These are phyloP conservation scores for Euphydryas editha DNA, from an alignment of 2,888 invertebrate species.

Conservation along the genomic window DNA sequence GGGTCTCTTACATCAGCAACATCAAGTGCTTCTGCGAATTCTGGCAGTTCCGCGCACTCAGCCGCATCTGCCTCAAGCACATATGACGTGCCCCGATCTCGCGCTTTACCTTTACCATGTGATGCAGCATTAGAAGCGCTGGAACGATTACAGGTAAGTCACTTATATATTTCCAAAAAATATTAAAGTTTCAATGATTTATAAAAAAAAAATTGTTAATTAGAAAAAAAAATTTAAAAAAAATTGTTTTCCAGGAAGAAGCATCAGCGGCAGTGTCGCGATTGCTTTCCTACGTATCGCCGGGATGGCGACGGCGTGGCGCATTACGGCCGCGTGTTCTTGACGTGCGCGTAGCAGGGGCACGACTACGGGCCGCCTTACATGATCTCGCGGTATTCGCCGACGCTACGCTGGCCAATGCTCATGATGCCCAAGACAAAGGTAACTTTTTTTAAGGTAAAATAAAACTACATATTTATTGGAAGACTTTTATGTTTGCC, in stretches of 20 bases:
- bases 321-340: slow-evolving; percentile 90
- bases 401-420: slow-evolving; percentile 94
- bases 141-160: slow-evolving; percentile 82
- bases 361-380: slow-evolving; percentile 89
- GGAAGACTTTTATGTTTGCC: not conserved
- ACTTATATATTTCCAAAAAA: not conserved
- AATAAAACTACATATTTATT: no score
- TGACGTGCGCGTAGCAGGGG: slow-evolving; percentile 92
- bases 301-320: slow-evolving; percentile 92
- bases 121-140: slow-evolving; percentile 79
- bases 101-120: slow-evolving; percentile 76
- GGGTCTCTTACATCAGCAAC: slow-evolving; percentile 77
- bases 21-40: slow-evolving; percentile 78
- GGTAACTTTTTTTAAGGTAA: slow-evolving; percentile 58
- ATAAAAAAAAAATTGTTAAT: not conserved
- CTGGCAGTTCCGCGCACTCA: slow-evolving; percentile 76
- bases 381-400: slow-evolving; percentile 95
- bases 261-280: slow-evolving; percentile 91
- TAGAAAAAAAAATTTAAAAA: not conserved
- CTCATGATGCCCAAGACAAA: slow-evolving; percentile 91
- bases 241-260: slow-evolving; percentile 78
- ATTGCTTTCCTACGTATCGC: slow-evolving; percentile 88
- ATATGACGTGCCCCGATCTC: slow-evolving; percentile 76
- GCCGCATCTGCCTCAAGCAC: slow-evolving; percentile 76
- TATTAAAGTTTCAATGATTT: not conserved